A percentile compares a stretch with the other conserved stretches of the same genome.
These are phyloP conservation scores for Blastomussa wellsi DNA, from an alignment of 92 coral and sea anemone genomes.

Conservation along the genomic window DNA sequence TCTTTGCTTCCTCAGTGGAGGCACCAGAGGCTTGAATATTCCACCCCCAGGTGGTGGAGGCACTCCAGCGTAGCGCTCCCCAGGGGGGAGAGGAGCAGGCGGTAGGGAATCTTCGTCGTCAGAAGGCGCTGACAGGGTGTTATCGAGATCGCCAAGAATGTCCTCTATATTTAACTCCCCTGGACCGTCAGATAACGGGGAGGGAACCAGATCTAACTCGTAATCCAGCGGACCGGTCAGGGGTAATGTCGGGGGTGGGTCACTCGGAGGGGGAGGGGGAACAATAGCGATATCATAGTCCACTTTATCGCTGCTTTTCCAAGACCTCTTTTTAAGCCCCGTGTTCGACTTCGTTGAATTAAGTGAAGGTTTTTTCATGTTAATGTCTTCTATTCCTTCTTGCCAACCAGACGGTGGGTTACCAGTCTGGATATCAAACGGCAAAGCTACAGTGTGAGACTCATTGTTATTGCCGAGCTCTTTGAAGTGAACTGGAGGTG, in stretches of 20 bases:
- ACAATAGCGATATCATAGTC: slow-evolving; percentile 35
- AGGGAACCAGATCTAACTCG: slow-evolving; percentile 48
- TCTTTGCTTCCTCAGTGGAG: slow-evolving; percentile 71
- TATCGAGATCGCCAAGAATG: slow-evolving; percentile 12
- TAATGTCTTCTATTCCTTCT: slow-evolving; percentile 11
- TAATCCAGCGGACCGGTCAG: slow-evolving; percentile 12
- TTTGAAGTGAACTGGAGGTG: slow-evolving; percentile 45
- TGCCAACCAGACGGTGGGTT: slow-evolving; percentile 32
- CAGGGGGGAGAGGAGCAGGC: slow-evolving; percentile 68
- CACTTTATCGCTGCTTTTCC: neutral
- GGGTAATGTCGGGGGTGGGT: slow-evolving; percentile 69
- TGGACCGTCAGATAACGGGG: slow-evolving; percentile 29
- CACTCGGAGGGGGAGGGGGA: slow-evolving; percentile 64
- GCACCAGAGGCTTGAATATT: slow-evolving; percentile 62
- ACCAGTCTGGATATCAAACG: slow-evolving; percentile 22
- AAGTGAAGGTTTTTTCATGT: neutral
- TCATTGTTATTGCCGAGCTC: slow-evolving; percentile 18
- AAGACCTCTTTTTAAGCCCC: neutral
- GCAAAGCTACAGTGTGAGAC: neutral
- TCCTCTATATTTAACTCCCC: slow-evolving; percentile 29
- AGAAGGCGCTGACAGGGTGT: slow-evolving; percentile 15
- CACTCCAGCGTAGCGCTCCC: slow-evolving; percentile 50
- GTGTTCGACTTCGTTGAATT: neutral
- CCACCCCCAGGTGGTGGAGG: slow-evolving; percentile 48
- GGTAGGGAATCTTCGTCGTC: slow-evolving; percentile 60